Evolutionary conservation across 2,797 vertebrate genomes (phyloP), one percentile per base, ranked within the genome.

Genomic region (Trematomus bernacchii): DNA sequence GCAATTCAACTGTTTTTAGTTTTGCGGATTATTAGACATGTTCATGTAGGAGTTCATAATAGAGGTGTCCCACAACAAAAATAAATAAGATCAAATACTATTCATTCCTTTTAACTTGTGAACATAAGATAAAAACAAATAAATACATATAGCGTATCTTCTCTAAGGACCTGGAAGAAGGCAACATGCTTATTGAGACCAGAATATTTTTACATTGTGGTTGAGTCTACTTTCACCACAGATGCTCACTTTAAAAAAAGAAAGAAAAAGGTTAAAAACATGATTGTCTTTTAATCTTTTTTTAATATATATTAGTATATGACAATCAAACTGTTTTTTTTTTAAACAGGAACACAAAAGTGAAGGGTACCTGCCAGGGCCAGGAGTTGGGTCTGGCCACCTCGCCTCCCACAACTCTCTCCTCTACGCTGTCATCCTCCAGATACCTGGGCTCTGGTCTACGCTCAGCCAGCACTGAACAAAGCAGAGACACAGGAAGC

Each of bases 311-410:
- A 27, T 5, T 27, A 27, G 27, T 27, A 5, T 27, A 27, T 27
- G 27, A 27, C 27, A 27, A 27, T 27, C 27, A 27, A 27, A 27
- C 27, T 5, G 27, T 27, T 27, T 27, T 4, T 0, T 27, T 4
- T 27, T 4, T 27, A 27, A 27, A 27, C 27, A 27, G 27, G 27
- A 27, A 27, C 27, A 27, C 33, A 37, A 9, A 37, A 37, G 33
- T 37, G 9, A 37, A 6, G 33, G 33, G 10, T 90, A 96, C 95
- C 95, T 96, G 94, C 95, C 95, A 96, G 6, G 93, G 95, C 94
- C 95, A 96, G 13, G 93, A 91, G 90, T 95, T 86, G 11, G 93
- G 71, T 12, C 5, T 79, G 54, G 93, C 93, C 52, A 95, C 90
- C 48, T 92, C 77, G 2, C 95, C 95, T 50, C 95, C 94, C 19